phyloP scores from a whole-genome alignment of 2,113 vertebrate genomes.

The Halichoerus grypus region DNA sequence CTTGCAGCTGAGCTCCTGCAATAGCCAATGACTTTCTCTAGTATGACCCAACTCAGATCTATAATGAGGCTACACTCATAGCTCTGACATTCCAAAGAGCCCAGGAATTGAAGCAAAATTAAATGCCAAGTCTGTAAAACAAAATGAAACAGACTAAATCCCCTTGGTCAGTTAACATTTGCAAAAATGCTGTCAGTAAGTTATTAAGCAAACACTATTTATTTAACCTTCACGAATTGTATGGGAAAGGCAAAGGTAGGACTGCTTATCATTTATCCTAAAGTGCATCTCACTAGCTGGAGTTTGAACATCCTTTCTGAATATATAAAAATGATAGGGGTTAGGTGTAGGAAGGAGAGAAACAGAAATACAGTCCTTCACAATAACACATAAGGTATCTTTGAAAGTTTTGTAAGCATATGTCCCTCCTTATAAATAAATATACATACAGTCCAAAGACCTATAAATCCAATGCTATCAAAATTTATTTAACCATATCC shows the following conservation, averaged over 20 bases:
- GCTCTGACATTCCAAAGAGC: not conserved
- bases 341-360: not conserved
- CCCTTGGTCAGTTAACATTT: constrained; percentile 77
- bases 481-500: not conserved
- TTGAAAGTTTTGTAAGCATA: not conserved
- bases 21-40: not conserved
- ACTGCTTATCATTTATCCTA: constrained; percentile 56
- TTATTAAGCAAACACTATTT: constrained; percentile 76
- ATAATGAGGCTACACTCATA: not conserved
- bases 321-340: constrained; percentile 12
- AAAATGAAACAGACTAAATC: constrained; percentile 69
- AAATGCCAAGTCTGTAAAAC: constrained; percentile 67
- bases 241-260: constrained; percentile 47
- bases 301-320: constrained; percentile 37
- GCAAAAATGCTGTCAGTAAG: constrained; percentile 69
- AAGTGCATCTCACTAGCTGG: constrained; percentile 3
- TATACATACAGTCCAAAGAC: not conserved
- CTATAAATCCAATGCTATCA: not conserved
- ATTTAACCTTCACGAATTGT: constrained; percentile 67
- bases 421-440: not conserved
- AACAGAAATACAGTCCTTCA: not conserved
- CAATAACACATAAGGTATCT: not conserved
- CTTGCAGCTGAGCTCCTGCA: not conserved
- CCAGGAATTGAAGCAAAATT: constrained; percentile 46
- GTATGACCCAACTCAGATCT: not conserved